Evolutionary conservation across 23 tunicate species (phyloP).

Genomic region (Diplosoma virens): DNA sequence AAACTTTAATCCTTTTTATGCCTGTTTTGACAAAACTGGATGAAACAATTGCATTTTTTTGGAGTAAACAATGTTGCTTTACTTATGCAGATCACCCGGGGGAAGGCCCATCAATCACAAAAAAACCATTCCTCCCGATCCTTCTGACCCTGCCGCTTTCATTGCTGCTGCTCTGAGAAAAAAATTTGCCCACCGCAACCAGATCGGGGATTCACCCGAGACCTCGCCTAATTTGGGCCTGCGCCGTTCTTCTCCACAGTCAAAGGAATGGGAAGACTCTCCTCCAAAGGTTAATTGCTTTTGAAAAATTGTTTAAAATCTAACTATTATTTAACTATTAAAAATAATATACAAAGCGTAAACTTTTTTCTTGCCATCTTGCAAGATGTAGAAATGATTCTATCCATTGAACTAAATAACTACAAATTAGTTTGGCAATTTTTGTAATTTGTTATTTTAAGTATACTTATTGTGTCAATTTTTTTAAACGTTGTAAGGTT

Average conservation of each 20-base stretch:
- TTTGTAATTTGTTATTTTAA: too few relatives aligned
- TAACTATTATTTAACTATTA: background rate
- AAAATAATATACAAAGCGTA: background rate
- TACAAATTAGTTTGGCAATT: too few relatives aligned
- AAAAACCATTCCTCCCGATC: slow-evolving; percentile 30
- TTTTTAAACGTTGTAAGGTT: too few relatives aligned
- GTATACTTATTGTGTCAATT: too few relatives aligned
- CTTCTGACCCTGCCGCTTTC: slow-evolving; percentile 81
- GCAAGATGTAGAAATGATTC: too few relatives aligned
- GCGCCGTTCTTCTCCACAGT: slow-evolving; percentile 1
- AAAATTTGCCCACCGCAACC: slow-evolving; percentile 70
- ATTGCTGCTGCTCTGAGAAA: slow-evolving; percentile 81
- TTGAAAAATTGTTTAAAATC: too few relatives aligned
- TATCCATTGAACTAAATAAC: too few relatives aligned
- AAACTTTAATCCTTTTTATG: too few relatives aligned
- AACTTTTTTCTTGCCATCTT: too few relatives aligned
- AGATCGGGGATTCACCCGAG: slow-evolving; percentile 32
- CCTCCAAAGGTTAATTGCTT: slow-evolving; percentile 53
- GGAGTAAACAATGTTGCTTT: too few relatives aligned
- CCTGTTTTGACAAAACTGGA: too few relatives aligned
- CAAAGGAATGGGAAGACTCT: slow-evolving; percentile 73
- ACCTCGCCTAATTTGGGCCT: slow-evolving; percentile 1
- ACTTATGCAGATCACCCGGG: slow-evolving; percentile 93
- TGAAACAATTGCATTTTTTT: too few relatives aligned
- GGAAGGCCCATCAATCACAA: slow-evolving; percentile 75